Evolutionary conservation across 2,888 invertebrate genomes (phyloP), one percentile per base, ranked within the genome.

Genomic region (Hofmannophila pseudospretella): DNA sequence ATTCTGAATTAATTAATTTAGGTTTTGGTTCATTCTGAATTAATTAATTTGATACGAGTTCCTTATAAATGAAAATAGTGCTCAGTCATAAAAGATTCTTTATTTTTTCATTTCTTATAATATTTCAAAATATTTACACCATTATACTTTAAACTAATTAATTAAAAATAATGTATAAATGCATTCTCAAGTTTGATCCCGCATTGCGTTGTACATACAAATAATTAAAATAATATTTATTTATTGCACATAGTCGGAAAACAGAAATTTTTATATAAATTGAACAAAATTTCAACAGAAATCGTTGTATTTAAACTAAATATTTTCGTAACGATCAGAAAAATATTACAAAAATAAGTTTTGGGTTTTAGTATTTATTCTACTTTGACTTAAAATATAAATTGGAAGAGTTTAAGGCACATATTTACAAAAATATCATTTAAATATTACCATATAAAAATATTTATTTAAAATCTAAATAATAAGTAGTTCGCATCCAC

Each of bases 41-140:
- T n/a, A n/a, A n/a, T n/a, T n/a, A n/a, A n/a, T n/a, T n/a, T n/a
- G n/a, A n/a, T n/a, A n/a, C n/a, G n/a, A n/a, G n/a, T n/a, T n/a
- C n/a, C n/a, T n/a, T n/a, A 4, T n/a, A 20, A 23, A 20, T 25
- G 31, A 29, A 35, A 34, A 1, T 28, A 31, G 34, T 10, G 19
- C 2, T 29, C 8, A 55, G 60, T 71, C 65, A 58, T 49, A 67
- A 67, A 67, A 65, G 58, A 63, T 58, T 63, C 31, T 34, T 28
- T 30, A 30, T 75, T 71, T 69, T 71, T 72, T 74, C 49, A 55
- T 56, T 61, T 46, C 49, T 51, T 51, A 46, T 47, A 44, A 49
- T 55, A 14, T 32, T 9, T 30, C 25, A 66, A 53, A 67, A 70
- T 79, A 78, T 79, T 75, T 75, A 78, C 75, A 80, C 57, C 60